Conservation (phyloP, 1,140 invertebrate species). For the Rhyacophila brunnea region DNA sequence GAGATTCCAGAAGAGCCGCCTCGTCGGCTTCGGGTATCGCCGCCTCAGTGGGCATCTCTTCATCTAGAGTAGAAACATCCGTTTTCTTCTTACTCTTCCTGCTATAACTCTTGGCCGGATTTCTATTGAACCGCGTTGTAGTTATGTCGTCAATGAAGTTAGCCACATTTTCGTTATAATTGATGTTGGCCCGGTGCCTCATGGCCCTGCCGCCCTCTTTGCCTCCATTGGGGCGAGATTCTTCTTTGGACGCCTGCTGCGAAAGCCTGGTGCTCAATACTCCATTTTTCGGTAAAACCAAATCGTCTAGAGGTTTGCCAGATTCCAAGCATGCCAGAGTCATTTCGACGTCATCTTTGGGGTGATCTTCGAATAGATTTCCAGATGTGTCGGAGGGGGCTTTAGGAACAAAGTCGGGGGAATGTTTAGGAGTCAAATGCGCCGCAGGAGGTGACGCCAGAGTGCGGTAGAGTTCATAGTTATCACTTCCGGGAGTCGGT, state of each 20-base stretch:
- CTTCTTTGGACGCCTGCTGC: neutral
- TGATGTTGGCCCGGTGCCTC: conserved; percentile 52
- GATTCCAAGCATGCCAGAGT: conserved; percentile 46
- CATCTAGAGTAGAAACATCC: conserved; percentile 8
- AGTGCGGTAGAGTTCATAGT: conserved; percentile 53
- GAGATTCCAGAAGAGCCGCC: conserved; percentile 22
- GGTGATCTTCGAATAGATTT: neutral
- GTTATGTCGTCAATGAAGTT: conserved; percentile 33
- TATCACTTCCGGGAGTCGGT: conserved; percentile 52
- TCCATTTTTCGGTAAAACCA: conserved; percentile 16
- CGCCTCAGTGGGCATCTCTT: neutral
- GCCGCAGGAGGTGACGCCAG: conserved; percentile 44
- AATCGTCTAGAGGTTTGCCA: conserved; percentile 38
- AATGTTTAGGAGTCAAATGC: conserved; percentile 7
- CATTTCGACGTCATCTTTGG: conserved; percentile 40
- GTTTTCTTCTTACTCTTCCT: conserved; percentile 29
- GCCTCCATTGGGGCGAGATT: conserved; percentile 31
- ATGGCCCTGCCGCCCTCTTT: conserved; percentile 44
- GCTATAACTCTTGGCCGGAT: conserved; percentile 30
- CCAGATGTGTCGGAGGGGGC: conserved; percentile 11
- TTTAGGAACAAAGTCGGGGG: conserved; percentile 37
- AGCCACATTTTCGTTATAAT: conserved; percentile 52
- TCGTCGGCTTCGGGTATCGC: neutral
- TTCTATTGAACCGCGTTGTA: conserved; percentile 27
- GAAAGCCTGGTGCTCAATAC: neutral